Evolutionary conservation across 2,797 vertebrate species (phyloP), one percentile per base, ranked within the genome.

Genomic region (Poecile montanus): DNA sequence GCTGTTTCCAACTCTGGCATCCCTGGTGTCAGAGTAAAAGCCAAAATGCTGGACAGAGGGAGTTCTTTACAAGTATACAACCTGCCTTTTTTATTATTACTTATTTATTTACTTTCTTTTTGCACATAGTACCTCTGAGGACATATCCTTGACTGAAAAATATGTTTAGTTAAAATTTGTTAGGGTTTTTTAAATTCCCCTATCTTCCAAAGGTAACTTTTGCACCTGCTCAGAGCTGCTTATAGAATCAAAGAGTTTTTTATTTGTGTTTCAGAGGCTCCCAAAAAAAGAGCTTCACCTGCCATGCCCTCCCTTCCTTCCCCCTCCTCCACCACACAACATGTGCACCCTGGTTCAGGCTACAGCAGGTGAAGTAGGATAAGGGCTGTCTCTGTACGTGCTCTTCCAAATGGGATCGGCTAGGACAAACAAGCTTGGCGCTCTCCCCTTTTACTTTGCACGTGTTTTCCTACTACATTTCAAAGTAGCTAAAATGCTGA

Each of bases 341-440:
- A 4, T 3, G 42, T 3, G 47, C 2, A 4, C 16, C 34, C 26
- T 2, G 6, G 34, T 34, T 85, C 56, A 18, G 8, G 21, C 87
- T 11, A 7, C 16, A 34, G 40, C 0, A 47, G 23, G n/a, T 21
- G 20, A 91, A 50, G n/a, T 2, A 45, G 29, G 32, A 2, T 7
- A 40, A 57, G 34, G 1, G 0, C 10, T 29, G 22, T 13, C 29
- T 17, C 36, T 4, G 0, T 2, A 42, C 34, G 22, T 26, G 11
- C 26, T 53, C 57, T 50, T 72, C 66, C 70, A 36, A 36, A 54
- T 7, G 19, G 15, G 5, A 44, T 10, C 30, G 30, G 50, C 54
- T 26, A 7, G 19, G 30, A 36, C n/a, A 30, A 27, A 47, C 19
- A 16, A 51, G 16, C 11, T 4, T 2, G 26, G 26, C 12, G 29